These are phyloP conservation scores for Drosophila paracracens DNA, from an alignment of 2,888 invertebrate genomes.

Conservation along the genomic window DNA sequence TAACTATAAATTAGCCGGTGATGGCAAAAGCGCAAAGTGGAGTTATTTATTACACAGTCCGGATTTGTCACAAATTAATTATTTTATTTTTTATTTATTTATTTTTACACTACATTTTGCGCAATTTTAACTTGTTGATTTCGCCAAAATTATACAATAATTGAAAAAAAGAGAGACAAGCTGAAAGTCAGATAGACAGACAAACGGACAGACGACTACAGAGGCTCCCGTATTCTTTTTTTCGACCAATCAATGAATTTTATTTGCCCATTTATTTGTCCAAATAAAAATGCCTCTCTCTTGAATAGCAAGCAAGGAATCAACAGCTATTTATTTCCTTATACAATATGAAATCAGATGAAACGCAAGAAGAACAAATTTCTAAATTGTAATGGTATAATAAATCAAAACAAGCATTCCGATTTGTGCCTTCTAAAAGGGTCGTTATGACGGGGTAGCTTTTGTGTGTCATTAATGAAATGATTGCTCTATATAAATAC, in stretches of 20 bases:
- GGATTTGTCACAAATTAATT: neutral
- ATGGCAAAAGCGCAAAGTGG: neutral
- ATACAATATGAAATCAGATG: constrained; percentile 50
- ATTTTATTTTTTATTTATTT: neutral
- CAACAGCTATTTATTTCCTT: constrained; percentile 27
- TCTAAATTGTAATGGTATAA: constrained; percentile 64
- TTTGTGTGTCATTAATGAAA: constrained; percentile 53
- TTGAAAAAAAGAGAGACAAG: neutral
- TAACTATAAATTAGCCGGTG: neutral
- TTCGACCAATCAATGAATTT: neutral
- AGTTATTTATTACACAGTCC: neutral
- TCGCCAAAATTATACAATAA: neutral
- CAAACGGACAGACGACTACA: neutral
- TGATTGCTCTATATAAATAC: constrained; percentile 60
- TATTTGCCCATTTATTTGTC: neutral
- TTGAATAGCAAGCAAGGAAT: constrained; percentile 8
- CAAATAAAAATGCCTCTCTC: neutral
- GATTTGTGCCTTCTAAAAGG: constrained; percentile 56
- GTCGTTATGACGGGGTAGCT: constrained; percentile 63
- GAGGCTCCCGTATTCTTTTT: neutral
- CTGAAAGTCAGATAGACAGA: neutral
- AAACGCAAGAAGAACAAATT: constrained; percentile 34
- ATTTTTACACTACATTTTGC: neutral
- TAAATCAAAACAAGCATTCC: constrained; percentile 54
- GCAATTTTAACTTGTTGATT: neutral